Conservation (phyloP, 2,888 invertebrate species). For the Heliothis peltigera region DNA sequence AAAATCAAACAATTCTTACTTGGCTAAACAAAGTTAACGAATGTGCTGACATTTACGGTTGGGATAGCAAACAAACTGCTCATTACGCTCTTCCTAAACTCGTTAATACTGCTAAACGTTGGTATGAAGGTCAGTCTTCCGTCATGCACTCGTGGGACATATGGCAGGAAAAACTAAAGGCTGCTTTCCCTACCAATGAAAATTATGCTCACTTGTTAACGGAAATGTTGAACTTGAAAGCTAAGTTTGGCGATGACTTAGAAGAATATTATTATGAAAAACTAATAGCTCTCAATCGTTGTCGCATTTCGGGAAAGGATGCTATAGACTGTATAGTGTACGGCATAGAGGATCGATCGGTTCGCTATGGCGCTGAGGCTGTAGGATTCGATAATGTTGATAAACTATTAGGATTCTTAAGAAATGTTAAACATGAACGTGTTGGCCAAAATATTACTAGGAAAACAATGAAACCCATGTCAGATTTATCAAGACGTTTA, state of each 20-base stretch:
- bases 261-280: conserved; percentile 19
- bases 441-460: background rate
- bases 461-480: background rate
- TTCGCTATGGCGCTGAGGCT: conserved; percentile 14
- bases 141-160: conserved; percentile 52
- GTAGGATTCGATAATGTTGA: conserved; percentile 3
- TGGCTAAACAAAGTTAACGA: too few species aligned
- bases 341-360: conserved; percentile 35
- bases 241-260: conserved; percentile 3
- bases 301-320: conserved; percentile 38
- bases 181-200: conserved; percentile 51
- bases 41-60: too few species aligned
- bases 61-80: conserved; percentile 22
- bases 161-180: conserved; percentile 52
- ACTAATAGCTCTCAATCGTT: conserved; percentile 6
- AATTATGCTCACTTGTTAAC: conserved; percentile 49
- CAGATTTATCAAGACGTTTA: background rate
- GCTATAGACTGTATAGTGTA: conserved; percentile 43
- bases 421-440: conserved; percentile 4
- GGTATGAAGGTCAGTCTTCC: conserved; percentile 50
- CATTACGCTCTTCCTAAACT: conserved; percentile 55
- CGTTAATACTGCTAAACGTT: conserved; percentile 49
- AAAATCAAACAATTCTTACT: too few species aligned
- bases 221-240: conserved; percentile 42
- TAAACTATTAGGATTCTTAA: conserved; percentile 1